Conservation (phyloP, 2,888 invertebrate genomes). For the Dyspetes luteomarginatus region DNA sequence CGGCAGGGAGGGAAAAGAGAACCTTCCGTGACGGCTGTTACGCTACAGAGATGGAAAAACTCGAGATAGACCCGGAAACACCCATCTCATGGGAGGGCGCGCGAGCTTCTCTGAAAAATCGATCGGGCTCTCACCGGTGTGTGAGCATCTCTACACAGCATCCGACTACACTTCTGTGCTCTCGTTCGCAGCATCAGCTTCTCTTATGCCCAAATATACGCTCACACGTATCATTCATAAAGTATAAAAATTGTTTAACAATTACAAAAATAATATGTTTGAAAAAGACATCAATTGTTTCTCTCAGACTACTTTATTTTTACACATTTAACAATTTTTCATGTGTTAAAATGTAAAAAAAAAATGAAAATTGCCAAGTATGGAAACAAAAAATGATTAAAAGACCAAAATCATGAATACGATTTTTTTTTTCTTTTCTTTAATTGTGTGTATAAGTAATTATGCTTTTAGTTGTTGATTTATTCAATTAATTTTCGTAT, state of each 20-base stretch:
- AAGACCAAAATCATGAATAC: no score
- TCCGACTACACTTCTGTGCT: not conserved
- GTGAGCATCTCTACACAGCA: conserved; percentile 26
- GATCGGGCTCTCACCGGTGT: conserved; percentile 43
- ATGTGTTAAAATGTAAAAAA: no score
- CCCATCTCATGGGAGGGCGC: conserved; percentile 37
- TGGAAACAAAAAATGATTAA: no score
- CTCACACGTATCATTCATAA: not conserved
- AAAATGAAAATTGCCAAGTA: no score
- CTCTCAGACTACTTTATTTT: not conserved
- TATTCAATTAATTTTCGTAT: no score
- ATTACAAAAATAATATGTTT: not conserved
- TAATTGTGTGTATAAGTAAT: no score
- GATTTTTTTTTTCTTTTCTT: no score
- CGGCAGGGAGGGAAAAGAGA: not conserved
- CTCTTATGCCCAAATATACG: not conserved
- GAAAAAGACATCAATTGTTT: not conserved
- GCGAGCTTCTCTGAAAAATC: conserved; percentile 58
- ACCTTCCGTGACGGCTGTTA: conserved; percentile 51
- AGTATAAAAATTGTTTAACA: not conserved
- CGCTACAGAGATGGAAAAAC: conserved; percentile 56
- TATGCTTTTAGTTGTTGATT: no score
- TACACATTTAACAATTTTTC: not conserved
- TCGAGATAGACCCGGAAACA: conserved; percentile 54
- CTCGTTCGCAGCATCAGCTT: conserved; percentile 47